phyloP scores from a whole-genome alignment of 2,888 invertebrate genomes.

The Actias luna region DNA sequence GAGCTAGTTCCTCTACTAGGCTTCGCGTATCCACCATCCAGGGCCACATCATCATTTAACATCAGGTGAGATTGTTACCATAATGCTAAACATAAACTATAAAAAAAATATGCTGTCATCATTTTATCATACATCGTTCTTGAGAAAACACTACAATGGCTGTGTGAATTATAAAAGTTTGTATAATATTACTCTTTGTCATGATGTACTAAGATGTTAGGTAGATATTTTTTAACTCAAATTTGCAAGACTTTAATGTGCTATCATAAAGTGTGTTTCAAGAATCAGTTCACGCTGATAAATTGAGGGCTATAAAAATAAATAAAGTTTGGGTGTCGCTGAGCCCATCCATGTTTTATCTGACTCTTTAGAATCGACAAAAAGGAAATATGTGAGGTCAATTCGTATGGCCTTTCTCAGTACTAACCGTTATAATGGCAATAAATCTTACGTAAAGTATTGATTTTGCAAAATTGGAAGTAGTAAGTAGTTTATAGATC shows the following conservation, averaged over 20 bases:
- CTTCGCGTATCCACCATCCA: too few species aligned
- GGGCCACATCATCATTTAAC: too few species aligned
- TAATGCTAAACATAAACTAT: too few species aligned
- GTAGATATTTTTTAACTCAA: neutral
- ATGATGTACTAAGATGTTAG: too few species aligned
- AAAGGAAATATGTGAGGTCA: conserved; percentile 49
- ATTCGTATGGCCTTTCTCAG: conserved; percentile 46
- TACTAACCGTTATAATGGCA: conserved; percentile 17
- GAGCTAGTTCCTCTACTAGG: too few species aligned
- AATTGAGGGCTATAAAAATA: conserved; percentile 62
- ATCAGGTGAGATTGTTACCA: too few species aligned
- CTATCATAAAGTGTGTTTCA: neutral
- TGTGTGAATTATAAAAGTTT: too few species aligned
- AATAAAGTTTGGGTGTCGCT: conserved; percentile 51
- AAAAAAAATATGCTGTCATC: too few species aligned
- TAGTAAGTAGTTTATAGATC: neutral
- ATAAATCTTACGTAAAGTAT: neutral
- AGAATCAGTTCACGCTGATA: conserved; percentile 40
- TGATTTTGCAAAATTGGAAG: neutral
- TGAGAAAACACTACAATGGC: too few species aligned
- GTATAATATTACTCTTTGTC: too few species aligned
- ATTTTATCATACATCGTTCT: too few species aligned
- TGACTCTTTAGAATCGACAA: conserved; percentile 43
- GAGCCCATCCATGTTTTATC: conserved; percentile 49
- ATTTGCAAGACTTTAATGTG: neutral